phyloP scores from a whole-genome alignment of 2,888 invertebrate genomes.

The Aphidius colemani region DNA sequence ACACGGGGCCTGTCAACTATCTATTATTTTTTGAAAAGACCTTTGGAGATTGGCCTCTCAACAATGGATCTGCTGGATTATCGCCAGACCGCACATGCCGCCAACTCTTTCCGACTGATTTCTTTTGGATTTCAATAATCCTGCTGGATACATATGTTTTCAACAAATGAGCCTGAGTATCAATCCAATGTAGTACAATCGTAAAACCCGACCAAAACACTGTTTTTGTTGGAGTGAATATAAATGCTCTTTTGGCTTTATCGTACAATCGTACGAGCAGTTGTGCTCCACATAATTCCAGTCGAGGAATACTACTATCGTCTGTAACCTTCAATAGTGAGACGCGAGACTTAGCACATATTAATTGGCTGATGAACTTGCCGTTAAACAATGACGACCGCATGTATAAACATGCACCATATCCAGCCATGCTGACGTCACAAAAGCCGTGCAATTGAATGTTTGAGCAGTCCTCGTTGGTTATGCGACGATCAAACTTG shows the following conservation, averaged over 20 bases:
- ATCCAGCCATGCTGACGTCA: constrained; percentile 30
- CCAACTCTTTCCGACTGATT: too few relatives aligned
- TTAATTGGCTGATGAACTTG: neutral
- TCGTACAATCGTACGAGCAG: constrained; percentile 12
- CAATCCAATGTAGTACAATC: constrained; percentile 31
- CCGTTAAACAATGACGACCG: too few relatives aligned
- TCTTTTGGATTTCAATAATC: constrained; percentile 30
- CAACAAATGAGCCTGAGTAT: constrained; percentile 25
- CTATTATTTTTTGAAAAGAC: constrained; percentile 26
- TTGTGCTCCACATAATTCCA: constrained; percentile 33
- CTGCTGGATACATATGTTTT: constrained; percentile 35
- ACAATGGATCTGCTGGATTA: constrained; percentile 37
- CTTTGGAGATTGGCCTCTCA: constrained; percentile 28
- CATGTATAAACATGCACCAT: constrained; percentile 25
- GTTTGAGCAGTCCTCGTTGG: too few relatives aligned
- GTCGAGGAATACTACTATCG: constrained; percentile 23
- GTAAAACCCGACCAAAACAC: constrained; percentile 33
- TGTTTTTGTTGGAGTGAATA: constrained; percentile 3
- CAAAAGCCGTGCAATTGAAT: constrained; percentile 31
- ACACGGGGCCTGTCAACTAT: constrained; percentile 31
- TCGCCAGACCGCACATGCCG: constrained; percentile 21
- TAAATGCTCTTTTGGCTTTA: constrained; percentile 16
- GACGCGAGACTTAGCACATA: constrained; percentile 28
- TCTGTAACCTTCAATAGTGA: constrained; percentile 22
- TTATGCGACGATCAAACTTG: too few relatives aligned